Percentiles rank a stretch among this genome's conserved stretches.
Evolutionary conservation across 2,888 invertebrate species (phyloP).

Genomic region (Andrena hattorfiana): DNA sequence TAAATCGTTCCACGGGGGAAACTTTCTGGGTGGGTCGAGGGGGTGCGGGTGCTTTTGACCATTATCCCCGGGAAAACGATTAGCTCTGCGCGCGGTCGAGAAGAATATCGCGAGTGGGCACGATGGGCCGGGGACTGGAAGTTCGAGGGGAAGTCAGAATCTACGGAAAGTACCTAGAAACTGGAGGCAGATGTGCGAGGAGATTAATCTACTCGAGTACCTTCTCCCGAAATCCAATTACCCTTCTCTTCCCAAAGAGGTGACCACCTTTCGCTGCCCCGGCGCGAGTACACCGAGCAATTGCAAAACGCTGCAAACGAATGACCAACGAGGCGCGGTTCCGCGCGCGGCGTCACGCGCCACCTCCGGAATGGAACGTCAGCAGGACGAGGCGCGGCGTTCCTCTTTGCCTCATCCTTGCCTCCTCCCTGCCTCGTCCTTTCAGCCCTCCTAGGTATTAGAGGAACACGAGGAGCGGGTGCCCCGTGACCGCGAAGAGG

Average conservation of each 20-base stretch:
- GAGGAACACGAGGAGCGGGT: not conserved
- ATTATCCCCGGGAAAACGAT: not conserved
- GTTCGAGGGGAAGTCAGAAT: too few relatives aligned
- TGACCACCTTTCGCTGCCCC: too few relatives aligned
- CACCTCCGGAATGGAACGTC: constrained; percentile 44
- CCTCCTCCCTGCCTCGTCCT: not conserved
- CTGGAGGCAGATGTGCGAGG: too few relatives aligned
- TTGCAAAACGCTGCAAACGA: not conserved
- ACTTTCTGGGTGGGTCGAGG: not conserved
- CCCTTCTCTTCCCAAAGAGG: too few relatives aligned
- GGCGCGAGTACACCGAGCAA: not conserved
- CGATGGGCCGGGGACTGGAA: too few relatives aligned
- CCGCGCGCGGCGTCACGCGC: constrained; percentile 29
- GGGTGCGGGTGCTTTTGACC: not conserved
- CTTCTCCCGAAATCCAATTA: too few relatives aligned
- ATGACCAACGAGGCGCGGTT: constrained; percentile 30
- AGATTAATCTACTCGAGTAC: too few relatives aligned
- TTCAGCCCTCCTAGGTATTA: too few relatives aligned
- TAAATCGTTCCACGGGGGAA: constrained; percentile 29
- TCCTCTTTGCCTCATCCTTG: not conserved
- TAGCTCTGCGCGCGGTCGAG: too few relatives aligned
- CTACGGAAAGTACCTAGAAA: too few relatives aligned
- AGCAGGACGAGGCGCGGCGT: constrained; percentile 26
- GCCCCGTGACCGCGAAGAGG: not conserved
- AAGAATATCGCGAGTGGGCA: too few relatives aligned